These are phyloP conservation scores for Falco naumanni DNA, from an alignment of 2,797 vertebrate species.

Conservation along the genomic window DNA sequence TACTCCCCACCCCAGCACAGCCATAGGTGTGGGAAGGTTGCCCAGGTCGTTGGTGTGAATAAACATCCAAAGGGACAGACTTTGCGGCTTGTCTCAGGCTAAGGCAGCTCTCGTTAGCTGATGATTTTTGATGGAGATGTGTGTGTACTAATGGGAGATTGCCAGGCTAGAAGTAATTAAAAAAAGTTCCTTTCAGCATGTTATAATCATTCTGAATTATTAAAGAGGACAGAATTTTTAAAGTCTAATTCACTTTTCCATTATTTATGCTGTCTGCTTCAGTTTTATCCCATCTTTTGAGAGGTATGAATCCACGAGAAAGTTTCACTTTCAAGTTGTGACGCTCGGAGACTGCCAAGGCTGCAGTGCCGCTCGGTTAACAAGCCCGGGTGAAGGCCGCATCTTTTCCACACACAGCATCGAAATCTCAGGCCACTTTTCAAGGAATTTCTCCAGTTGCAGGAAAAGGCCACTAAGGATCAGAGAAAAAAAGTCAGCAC, in stretches of 20 bases:
- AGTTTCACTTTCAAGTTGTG: slow-evolving; percentile 46
- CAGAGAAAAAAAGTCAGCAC: neutral
- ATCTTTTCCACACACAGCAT: neutral
- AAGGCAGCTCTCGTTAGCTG: slow-evolving; percentile 1
- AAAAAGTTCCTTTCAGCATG: slow-evolving; percentile 30
- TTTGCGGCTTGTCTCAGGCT: neutral
- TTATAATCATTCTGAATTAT: slow-evolving; percentile 63
- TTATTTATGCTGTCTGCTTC: slow-evolving; percentile 64
- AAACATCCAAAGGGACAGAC: neutral
- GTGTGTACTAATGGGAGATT: slow-evolving; percentile 13
- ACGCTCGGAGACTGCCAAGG: neutral
- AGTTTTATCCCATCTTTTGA: slow-evolving; percentile 24
- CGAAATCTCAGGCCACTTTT: neutral
- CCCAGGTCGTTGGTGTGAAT: neutral
- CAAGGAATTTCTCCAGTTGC: neutral
- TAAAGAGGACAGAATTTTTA: slow-evolving; percentile 56
- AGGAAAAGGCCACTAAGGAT: neutral
- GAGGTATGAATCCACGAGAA: neutral
- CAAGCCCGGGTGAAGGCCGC: neutral
- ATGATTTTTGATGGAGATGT: neutral
- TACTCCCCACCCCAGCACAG: fast-evolving
- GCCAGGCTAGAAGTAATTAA: slow-evolving; percentile 48
- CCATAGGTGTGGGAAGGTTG: neutral
- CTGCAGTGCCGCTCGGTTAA: neutral
- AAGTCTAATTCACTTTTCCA: slow-evolving; percentile 61